Evolutionary conservation across 2,797 vertebrate species (phyloP).

Genomic region (Alca torda): DNA sequence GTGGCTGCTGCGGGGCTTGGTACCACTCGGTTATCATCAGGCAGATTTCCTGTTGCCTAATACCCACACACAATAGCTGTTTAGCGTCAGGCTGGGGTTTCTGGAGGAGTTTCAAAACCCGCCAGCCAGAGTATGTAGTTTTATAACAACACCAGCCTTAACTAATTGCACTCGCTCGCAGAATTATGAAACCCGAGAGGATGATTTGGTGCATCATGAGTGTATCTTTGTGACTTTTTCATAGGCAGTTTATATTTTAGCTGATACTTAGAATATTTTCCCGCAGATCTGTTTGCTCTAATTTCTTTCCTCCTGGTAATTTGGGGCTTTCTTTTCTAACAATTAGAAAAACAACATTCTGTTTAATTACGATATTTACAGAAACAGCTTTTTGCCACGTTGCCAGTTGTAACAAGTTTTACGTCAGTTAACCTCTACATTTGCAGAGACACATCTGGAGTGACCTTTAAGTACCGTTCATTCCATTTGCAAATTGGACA

Average conservation of each 20-base stretch:
- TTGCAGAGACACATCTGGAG: neutral
- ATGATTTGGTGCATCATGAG: slow-evolving; percentile 32
- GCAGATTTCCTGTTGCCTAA: slow-evolving; percentile 72
- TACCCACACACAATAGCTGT: slow-evolving; percentile 65
- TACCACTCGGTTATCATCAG: slow-evolving; percentile 63
- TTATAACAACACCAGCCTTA: slow-evolving; percentile 6
- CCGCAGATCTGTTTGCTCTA: slow-evolving; percentile 23
- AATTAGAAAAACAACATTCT: slow-evolving; percentile 45
- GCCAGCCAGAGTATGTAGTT: slow-evolving; percentile 43
- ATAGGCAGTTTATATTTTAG: slow-evolving; percentile 41
- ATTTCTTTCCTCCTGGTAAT: slow-evolving; percentile 49
- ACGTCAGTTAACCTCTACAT: neutral
- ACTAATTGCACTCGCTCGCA: neutral
- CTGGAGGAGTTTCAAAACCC: slow-evolving; percentile 51
- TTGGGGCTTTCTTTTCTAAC: slow-evolving; percentile 23
- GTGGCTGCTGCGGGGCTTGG: slow-evolving; percentile 60
- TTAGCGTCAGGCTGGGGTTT: slow-evolving; percentile 39
- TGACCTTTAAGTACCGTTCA: neutral
- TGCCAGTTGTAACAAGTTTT: neutral
- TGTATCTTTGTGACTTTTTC: slow-evolving; percentile 43
- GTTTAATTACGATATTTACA: slow-evolving; percentile 56
- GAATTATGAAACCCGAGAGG: slow-evolving; percentile 43
- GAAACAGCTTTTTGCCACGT: neutral
- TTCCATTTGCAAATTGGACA: neutral
- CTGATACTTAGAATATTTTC: slow-evolving; percentile 35